Evolutionary conservation across 2,888 invertebrate species (phyloP).

Genomic region (Griposia aprilina): DNA sequence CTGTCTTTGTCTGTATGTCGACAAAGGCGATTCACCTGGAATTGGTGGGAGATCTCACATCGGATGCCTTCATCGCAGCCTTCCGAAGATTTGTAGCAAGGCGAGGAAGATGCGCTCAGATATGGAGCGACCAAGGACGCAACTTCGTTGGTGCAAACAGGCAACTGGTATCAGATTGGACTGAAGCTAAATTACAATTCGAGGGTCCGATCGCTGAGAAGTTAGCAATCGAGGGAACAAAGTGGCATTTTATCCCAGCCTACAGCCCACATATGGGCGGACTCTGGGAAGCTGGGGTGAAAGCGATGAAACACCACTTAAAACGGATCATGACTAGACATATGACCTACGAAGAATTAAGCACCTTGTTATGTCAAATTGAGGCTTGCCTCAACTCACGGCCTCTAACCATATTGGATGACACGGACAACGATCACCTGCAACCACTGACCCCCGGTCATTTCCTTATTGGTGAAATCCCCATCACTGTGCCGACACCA

Average conservation of each 20-base stretch:
- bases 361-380: constrained; percentile 3
- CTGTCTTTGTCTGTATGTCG: constrained; percentile 7
- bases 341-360: constrained; percentile 10
- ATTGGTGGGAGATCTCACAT: not conserved
- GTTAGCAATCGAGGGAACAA: constrained; percentile 1
- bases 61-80: not conserved
- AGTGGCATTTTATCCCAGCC: constrained; percentile 17
- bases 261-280: constrained; percentile 9
- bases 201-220: constrained; percentile 11
- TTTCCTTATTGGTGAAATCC: constrained; percentile 62
- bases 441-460: constrained; percentile 65
- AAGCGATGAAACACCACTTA: not conserved
- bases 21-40: constrained; percentile 6
- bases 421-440: not conserved
- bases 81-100: not conserved
- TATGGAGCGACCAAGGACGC: constrained; percentile 8
- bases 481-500: constrained; percentile 43
- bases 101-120: not conserved
- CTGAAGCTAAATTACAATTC: constrained; percentile 4
- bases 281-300: not conserved
- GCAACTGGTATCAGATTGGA: not conserved
- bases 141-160: not conserved
- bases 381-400: constrained; percentile 12
- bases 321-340: not conserved
- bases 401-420: not conserved